A percentile compares a stretch with the other conserved stretches of the same genome.
Evolutionary conservation across 2,113 vertebrate species (phyloP).

Genomic region (Atractosteus spatula): DNA sequence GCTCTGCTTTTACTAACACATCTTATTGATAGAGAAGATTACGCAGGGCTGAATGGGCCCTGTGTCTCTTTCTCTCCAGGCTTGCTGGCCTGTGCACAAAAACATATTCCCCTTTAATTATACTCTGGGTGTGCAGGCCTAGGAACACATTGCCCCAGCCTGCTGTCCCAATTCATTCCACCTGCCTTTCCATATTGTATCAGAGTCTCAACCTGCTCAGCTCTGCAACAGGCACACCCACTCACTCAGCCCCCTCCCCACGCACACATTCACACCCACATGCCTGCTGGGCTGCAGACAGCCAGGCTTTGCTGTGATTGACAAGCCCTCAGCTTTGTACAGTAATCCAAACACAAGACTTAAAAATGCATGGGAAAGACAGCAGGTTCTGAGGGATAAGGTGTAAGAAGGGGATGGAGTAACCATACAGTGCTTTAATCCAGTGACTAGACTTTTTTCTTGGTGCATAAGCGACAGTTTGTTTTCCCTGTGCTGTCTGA

Average conservation of each 20-base stretch:
- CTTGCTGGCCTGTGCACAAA: not conserved
- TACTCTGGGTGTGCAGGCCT: not conserved
- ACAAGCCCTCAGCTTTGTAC: not conserved
- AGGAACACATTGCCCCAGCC: not conserved
- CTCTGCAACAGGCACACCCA: not conserved
- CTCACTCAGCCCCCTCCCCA: not conserved
- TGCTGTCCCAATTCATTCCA: not conserved
- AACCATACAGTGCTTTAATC: not conserved
- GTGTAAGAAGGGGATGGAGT: not conserved
- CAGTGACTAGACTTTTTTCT: conserved; percentile 1
- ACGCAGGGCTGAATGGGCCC: no score
- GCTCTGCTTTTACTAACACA: no score
- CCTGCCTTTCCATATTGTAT: not conserved
- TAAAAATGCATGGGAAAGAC: not conserved
- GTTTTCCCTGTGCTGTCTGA: not conserved
- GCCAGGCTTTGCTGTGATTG: not conserved
- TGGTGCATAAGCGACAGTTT: not conserved
- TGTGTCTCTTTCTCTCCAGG: not conserved
- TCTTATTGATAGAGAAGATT: no score
- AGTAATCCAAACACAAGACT: not conserved
- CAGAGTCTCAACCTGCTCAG: not conserved
- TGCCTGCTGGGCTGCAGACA: not conserved
- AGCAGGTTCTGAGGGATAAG: no score
- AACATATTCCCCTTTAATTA: no score
- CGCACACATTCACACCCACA: not conserved